Conservation (phyloP, 2,888 invertebrate genomes). For the Amphiduros pacificus region DNA sequence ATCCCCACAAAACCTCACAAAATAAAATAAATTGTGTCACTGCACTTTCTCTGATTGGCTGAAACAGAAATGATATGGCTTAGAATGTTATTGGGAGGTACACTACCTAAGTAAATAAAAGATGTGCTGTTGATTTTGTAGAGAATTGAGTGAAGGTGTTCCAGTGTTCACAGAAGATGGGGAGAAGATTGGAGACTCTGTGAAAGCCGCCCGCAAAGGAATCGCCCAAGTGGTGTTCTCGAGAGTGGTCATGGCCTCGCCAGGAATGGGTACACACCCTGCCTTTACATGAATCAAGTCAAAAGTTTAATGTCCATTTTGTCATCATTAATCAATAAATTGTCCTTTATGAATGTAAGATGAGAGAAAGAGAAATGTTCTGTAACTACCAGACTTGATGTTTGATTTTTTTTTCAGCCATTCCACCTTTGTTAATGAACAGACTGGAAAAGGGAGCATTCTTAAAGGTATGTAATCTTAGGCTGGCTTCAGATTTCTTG, state of each 20-base stretch:
- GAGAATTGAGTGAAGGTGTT: conserved; percentile 80
- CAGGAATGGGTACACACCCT: conserved; percentile 80
- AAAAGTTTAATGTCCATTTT: not conserved
- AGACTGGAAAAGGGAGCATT: conserved; percentile 58
- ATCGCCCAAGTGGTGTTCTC: conserved; percentile 87
- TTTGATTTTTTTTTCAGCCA: conserved; percentile 51
- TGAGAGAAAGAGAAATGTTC: not conserved
- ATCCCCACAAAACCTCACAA: no score
- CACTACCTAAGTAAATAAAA: no score
- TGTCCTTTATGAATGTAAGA: not conserved
- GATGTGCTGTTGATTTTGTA: no score
- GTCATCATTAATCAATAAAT: not conserved
- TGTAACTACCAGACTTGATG: not conserved
- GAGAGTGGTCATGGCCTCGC: conserved; percentile 87
- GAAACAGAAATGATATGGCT: no score
- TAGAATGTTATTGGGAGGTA: no score
- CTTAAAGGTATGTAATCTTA: conserved; percentile 42
- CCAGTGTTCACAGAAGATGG: conserved; percentile 79
- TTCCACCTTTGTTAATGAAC: conserved; percentile 59
- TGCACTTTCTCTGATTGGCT: no score
- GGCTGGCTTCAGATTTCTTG: no score
- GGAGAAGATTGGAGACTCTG: conserved; percentile 69
- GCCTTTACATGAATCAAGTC: not conserved
- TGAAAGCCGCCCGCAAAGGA: conserved; percentile 75
- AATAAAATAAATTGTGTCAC: no score